These are phyloP conservation scores for Dromas ardeola DNA, from an alignment of 2,113 vertebrate genomes.

Conservation along the genomic window DNA sequence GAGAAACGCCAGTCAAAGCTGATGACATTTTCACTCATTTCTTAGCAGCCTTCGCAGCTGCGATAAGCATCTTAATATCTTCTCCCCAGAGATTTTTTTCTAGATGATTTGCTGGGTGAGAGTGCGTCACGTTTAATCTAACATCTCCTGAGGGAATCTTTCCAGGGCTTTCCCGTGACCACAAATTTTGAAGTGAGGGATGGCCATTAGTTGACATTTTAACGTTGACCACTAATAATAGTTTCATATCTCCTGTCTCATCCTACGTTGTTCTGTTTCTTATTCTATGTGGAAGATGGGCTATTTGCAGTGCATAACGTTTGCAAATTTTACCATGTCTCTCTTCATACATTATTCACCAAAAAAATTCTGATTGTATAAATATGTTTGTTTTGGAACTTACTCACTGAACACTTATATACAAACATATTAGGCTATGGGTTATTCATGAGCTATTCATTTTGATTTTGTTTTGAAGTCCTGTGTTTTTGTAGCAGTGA, in stretches of 20 bases:
- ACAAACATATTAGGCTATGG: neutral
- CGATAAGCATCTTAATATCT: neutral
- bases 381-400: neutral
- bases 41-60: neutral
- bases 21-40: neutral
- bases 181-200: neutral
- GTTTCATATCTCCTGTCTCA: neutral
- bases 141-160: neutral
- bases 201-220: neutral
- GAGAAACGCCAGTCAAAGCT: neutral
- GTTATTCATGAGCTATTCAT: conserved; percentile 8
- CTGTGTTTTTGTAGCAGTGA: neutral
- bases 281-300: neutral
- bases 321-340: neutral
- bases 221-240: neutral
- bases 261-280: neutral
- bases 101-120: neutral
- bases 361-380: neutral
- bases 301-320: neutral
- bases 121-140: neutral
- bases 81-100: neutral
- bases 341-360: conserved; percentile 4
- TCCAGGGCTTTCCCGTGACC: neutral
- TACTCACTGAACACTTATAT: neutral
- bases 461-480: neutral